phyloP scores from a whole-genome alignment of 64 coral and sea anemone genomes.

The Pocillopora verrucosa region DNA sequence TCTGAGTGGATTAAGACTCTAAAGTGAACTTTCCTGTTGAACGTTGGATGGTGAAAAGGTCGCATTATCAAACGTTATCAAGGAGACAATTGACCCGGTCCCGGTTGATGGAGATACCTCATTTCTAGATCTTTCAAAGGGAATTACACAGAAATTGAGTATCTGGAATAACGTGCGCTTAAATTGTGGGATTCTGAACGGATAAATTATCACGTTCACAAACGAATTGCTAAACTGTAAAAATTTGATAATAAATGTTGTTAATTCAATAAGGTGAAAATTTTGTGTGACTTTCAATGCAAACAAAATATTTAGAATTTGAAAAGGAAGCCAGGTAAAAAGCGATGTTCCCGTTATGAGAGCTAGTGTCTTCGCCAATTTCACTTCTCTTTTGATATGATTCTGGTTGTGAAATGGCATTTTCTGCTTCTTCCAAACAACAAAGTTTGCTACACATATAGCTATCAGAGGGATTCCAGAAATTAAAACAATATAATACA shows the following conservation, averaged over 20 bases:
- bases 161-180: neutral
- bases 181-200: neutral
- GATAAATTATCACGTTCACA: neutral
- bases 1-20: too few species aligned
- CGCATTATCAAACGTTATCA: neutral
- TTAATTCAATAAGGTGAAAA: neutral
- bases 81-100: neutral
- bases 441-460: conserved; percentile 1
- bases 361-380: neutral
- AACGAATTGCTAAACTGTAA: neutral
- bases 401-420: neutral
- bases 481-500: neutral
- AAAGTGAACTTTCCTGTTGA: too few species aligned
- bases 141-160: neutral
- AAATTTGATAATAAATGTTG: neutral
- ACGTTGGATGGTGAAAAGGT: too few species aligned
- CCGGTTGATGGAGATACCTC: too few species aligned
- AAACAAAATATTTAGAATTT: neutral
- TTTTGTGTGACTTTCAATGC: neutral
- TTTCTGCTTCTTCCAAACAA: too few species aligned
- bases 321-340: neutral
- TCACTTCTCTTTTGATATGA: neutral
- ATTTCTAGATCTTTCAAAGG: too few species aligned
- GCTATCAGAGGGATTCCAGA: neutral
- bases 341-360: neutral